A percentile compares a stretch with the other conserved stretches of the same genome.
Conservation (phyloP, 2,888 invertebrate species). For the Rhamphomyia laevipes region DNA sequence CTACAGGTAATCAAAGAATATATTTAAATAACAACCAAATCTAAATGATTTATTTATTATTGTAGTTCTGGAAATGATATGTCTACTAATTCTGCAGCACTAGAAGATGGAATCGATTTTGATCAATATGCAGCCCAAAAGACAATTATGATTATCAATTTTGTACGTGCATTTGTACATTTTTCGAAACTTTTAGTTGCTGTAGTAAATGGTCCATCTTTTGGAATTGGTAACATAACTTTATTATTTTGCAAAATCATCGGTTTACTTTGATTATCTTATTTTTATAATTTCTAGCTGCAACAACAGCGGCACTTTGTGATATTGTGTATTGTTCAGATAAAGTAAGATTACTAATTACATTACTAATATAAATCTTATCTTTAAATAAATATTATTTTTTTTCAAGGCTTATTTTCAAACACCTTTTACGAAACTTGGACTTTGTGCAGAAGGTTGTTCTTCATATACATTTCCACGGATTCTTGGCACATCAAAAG, state of each 20-base stretch:
- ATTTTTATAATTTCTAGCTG: conserved; percentile 35
- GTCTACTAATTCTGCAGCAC: conserved; percentile 8
- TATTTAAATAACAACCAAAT: conserved; percentile 10
- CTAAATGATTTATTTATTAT: conserved; percentile 38
- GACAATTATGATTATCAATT: conserved; percentile 40
- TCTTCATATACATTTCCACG: conserved; percentile 76
- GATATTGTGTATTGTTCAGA: conserved; percentile 85
- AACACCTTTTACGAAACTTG: conserved; percentile 77
- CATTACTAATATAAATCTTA: neutral
- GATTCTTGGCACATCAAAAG: conserved; percentile 71
- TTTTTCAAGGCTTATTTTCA: conserved; percentile 68
- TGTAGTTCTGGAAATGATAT: conserved; percentile 81
- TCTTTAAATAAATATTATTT: conserved; percentile 3
- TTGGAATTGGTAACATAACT: conserved; percentile 54
- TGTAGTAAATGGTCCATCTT: conserved; percentile 86
- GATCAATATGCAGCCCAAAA: conserved; percentile 26
- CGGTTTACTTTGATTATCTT: too few relatives aligned
- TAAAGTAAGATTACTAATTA: conserved; percentile 49
- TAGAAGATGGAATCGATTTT: conserved; percentile 15
- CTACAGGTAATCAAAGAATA: conserved; percentile 30
- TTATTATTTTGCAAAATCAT: too few relatives aligned
- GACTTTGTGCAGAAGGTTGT: conserved; percentile 81
- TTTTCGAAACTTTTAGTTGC: conserved; percentile 82
- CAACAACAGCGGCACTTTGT: conserved; percentile 72
- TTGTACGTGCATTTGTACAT: conserved; percentile 65